Conservation (phyloP, 53 echinoderm and acorn worm species). For the Antedon mediterranea region DNA sequence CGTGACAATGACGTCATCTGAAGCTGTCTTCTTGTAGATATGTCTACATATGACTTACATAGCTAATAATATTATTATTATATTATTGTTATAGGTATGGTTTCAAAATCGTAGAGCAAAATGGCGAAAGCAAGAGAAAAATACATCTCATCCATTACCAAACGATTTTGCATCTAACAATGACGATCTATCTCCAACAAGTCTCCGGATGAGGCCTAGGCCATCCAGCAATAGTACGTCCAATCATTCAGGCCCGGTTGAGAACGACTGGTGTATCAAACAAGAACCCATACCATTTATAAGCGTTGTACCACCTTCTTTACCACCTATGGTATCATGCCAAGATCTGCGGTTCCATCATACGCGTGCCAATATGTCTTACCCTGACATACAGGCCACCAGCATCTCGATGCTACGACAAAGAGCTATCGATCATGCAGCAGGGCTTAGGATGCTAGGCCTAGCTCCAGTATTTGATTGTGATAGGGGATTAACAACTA, state of each 20-base stretch:
- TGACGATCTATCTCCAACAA: slow-evolving; percentile 2
- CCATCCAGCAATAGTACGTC: neutral
- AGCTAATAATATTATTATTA: too few relatives aligned
- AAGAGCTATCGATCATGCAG: slow-evolving; percentile 33
- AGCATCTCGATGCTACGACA: slow-evolving; percentile 61
- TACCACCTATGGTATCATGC: slow-evolving; percentile 19
- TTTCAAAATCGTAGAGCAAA: slow-evolving; percentile 90
- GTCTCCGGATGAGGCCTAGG: neutral
- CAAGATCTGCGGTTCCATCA: neutral
- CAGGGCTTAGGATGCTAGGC: slow-evolving; percentile 16
- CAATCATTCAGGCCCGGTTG: neutral
- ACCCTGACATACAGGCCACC: slow-evolving; percentile 28
- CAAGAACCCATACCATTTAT: slow-evolving; percentile 18
- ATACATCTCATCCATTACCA: slow-evolving; percentile 5
- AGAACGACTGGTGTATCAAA: neutral
- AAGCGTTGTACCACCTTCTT: slow-evolving; percentile 26
- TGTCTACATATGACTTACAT: too few relatives aligned
- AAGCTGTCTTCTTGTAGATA: too few relatives aligned
- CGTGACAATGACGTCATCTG: too few relatives aligned
- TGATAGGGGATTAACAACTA: neutral
- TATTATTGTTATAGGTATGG: slow-evolving; percentile 57
- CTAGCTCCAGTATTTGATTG: slow-evolving; percentile 11
- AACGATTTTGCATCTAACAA: neutral
- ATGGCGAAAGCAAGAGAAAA: slow-evolving; percentile 78
- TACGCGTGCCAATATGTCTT: neutral